These are phyloP conservation scores for Xyrichtys novacula DNA, from an alignment of 2,797 vertebrate genomes.

Conservation along the genomic window DNA sequence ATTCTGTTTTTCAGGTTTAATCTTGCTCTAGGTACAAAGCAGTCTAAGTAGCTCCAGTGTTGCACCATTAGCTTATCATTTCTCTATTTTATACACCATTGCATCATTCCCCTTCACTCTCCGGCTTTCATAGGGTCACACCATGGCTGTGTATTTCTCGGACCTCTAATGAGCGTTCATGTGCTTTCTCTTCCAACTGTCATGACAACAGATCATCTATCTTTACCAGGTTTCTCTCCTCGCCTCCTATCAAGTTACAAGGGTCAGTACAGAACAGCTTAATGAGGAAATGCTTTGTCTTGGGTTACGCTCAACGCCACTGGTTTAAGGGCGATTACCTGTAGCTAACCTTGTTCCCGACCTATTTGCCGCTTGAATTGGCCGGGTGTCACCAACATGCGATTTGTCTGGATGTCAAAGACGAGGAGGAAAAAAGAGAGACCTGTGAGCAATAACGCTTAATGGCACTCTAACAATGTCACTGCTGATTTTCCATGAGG, in stretches of 20 bases:
- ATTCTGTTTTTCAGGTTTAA: too few species aligned
- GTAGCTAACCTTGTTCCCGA: constrained; percentile 74
- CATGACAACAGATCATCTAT: constrained; percentile 78
- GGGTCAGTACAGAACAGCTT: constrained; percentile 73
- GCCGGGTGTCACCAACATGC: constrained; percentile 65
- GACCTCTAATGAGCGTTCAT: constrained; percentile 69
- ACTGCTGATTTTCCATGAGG: constrained; percentile 47
- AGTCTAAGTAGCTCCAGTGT: background rate
- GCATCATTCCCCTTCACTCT: constrained; percentile 25
- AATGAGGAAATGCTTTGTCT: constrained; percentile 82
- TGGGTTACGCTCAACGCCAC: constrained; percentile 71
- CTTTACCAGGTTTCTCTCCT: constrained; percentile 72
- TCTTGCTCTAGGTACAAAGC: background rate
- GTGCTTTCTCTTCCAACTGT: constrained; percentile 65
- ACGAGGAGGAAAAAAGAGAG: constrained; percentile 24
- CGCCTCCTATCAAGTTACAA: constrained; percentile 71
- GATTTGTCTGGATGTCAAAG: constrained; percentile 67
- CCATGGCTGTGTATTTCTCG: constrained; percentile 7
- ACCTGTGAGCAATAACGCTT: constrained; percentile 26
- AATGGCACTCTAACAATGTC: constrained; percentile 71
- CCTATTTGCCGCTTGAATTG: constrained; percentile 74
- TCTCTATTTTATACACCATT: constrained; percentile 21
- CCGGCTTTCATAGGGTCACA: constrained; percentile 46
- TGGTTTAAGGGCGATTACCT: constrained; percentile 79
- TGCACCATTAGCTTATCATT: constrained; percentile 16